Conservation (phyloP, 2,888 invertebrate species). For the Aproaerema taeniolella region DNA sequence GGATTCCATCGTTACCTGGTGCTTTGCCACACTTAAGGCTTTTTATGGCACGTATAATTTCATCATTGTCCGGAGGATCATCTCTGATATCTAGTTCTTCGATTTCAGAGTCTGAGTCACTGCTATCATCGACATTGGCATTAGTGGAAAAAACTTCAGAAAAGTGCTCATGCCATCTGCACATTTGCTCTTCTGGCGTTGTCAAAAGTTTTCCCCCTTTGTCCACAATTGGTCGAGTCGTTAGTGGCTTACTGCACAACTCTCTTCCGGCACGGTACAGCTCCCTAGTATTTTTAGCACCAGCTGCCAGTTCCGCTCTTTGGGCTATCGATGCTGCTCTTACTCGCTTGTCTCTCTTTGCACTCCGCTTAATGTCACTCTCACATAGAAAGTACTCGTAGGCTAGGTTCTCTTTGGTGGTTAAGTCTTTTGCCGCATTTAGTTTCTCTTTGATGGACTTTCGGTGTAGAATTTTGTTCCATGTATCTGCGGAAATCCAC, state of each 20-base stretch:
- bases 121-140: too few relatives aligned
- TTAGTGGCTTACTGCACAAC: neutral
- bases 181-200: neutral
- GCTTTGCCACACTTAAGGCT: too few relatives aligned
- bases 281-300: neutral
- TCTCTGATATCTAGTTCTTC: too few relatives aligned
- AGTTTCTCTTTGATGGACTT: too few relatives aligned
- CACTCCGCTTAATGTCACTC: neutral
- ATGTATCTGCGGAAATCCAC: too few relatives aligned
- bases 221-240: neutral
- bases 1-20: too few relatives aligned
- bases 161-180: neutral
- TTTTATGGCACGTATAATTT: too few relatives aligned
- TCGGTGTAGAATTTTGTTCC: too few relatives aligned
- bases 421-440: too few relatives aligned
- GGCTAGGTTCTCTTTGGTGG: neutral
- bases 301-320: neutral
- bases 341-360: neutral
- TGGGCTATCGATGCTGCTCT: neutral
- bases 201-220: neutral
- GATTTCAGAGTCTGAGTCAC: too few relatives aligned
- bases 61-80: too few relatives aligned
- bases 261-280: neutral
- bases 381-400: neutral
- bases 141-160: too few relatives aligned